Evolutionary conservation across 2,888 invertebrate species (phyloP).

Genomic region (Cistogaster globosa): DNA sequence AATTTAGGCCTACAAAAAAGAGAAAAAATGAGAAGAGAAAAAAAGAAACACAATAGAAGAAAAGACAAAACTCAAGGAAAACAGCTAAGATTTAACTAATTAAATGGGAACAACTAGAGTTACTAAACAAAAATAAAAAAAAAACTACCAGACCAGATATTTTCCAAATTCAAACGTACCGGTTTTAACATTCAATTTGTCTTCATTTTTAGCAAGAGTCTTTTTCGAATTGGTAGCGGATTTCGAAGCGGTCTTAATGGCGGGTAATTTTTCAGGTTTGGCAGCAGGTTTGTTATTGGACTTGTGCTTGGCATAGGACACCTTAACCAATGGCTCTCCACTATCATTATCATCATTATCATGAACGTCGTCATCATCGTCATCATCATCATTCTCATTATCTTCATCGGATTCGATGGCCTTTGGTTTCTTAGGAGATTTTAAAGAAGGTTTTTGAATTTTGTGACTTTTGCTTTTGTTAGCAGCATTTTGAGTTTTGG

Average conservation of each 20-base stretch:
- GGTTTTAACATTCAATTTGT: conserved; percentile 84
- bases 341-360: conserved; percentile 75
- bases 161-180: conserved; percentile 94
- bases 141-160: conserved; percentile 90
- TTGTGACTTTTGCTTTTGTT: conserved; percentile 56
- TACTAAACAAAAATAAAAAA: conserved; percentile 76
- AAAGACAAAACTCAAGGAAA: conserved; percentile 61
- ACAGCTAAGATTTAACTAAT: conserved; percentile 37
- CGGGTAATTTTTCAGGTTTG: conserved; percentile 74
- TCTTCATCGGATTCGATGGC: conserved; percentile 70
- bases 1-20: conserved; percentile 83
- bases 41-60: conserved; percentile 79
- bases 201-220: conserved; percentile 83
- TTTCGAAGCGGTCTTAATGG: conserved; percentile 75
- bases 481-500: conserved; percentile 68
- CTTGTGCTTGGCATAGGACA: conserved; percentile 80
- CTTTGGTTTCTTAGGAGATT: conserved; percentile 43
- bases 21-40: conserved; percentile 73
- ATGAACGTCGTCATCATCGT: conserved; percentile 73
- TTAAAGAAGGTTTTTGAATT: conserved; percentile 65
- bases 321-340: conserved; percentile 79
- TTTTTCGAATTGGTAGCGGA: conserved; percentile 77
- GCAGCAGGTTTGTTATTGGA: conserved; percentile 71
- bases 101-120: too few species aligned
- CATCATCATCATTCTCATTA: conserved; percentile 72